Evolutionary conservation across 2,888 invertebrate genomes (phyloP), one percentile per base, ranked within the genome.

Genomic region (Cantharis rufa): DNA sequence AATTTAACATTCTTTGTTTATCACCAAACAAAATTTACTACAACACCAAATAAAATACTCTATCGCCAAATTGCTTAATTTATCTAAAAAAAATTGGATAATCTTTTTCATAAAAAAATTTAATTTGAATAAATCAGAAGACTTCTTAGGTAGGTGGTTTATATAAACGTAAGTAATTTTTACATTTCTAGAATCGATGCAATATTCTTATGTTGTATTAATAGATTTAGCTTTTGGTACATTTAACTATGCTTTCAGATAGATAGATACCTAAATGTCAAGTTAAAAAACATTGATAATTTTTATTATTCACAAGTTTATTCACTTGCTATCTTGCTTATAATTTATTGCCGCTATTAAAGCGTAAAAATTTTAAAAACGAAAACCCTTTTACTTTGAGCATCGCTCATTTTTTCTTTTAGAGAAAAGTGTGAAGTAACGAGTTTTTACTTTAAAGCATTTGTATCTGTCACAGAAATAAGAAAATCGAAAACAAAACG

Each of bases 401-500:
- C 48, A 48, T 48, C 48, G 48, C 48, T 48, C 48, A 48, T 48
- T 48, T 48, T 48, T 48, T n/a, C 48, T 48, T 48, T 48, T 48
- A 48, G 48, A 48, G 48, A 48, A 48, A 48, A 48, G 48, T 48
- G 48, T 48, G 48, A 48, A 48, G 48, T 48, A 76, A 78, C 78
- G 71, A 73, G 73, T 73, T 76, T 61, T 18, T 70, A 69, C 70
- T 74, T 32, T 28, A 63, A 32, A 68, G 70, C 73, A 78, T 78
- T 78, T 78, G 69, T 78, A 78, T 81, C 80, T 81, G 82, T 80
- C 82, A 81, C 74, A 75, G 71, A 78, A 76, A 74, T 72, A 77
- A 78, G 78, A 80, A 77, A 79, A 80, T 80, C 81, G 81, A 81
- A 80, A 81, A 81, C 81, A 79, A 80, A 80, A 79, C 80, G 80